These are phyloP conservation scores for Stichopus chloronotus DNA, from an alignment of 35 echinoderm and acorn worm species.

Conservation along the genomic window DNA sequence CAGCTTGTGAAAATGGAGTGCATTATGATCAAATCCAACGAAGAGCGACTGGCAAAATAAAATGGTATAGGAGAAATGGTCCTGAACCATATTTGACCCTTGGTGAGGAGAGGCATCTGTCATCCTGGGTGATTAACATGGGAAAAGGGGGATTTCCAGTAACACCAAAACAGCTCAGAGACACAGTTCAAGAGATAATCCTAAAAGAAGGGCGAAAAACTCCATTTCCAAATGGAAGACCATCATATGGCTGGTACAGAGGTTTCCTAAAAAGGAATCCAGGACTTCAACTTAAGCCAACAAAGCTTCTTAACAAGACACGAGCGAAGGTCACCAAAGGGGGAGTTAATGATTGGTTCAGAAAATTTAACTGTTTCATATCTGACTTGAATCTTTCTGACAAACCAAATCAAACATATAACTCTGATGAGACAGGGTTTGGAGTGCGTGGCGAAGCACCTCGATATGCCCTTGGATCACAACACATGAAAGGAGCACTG, in stretches of 20 bases:
- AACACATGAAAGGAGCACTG: background rate
- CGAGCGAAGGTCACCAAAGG: too few relatives aligned
- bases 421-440: constrained; percentile 13
- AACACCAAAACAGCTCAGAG: background rate
- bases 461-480: constrained; percentile 2
- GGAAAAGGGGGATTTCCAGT: constrained; percentile 25
- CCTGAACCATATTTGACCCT: background rate
- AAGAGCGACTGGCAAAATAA: background rate
- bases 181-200: constrained; percentile 20
- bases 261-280: too few relatives aligned
- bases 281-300: background rate
- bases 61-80: constrained; percentile 11
- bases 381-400: constrained; percentile 30
- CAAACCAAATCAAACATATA: background rate
- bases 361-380: too few relatives aligned
- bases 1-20: background rate
- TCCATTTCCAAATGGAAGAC: constrained; percentile 16
- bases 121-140: background rate
- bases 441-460: background rate
- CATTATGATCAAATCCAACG: constrained; percentile 40
- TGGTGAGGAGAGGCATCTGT: constrained; percentile 6
- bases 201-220: background rate
- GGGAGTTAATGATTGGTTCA: too few relatives aligned
- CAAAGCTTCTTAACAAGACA: too few relatives aligned
- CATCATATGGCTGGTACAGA: constrained; percentile 12